phyloP scores from a whole-genome alignment of 2,888 invertebrate genomes.

The Panopea generosa region DNA sequence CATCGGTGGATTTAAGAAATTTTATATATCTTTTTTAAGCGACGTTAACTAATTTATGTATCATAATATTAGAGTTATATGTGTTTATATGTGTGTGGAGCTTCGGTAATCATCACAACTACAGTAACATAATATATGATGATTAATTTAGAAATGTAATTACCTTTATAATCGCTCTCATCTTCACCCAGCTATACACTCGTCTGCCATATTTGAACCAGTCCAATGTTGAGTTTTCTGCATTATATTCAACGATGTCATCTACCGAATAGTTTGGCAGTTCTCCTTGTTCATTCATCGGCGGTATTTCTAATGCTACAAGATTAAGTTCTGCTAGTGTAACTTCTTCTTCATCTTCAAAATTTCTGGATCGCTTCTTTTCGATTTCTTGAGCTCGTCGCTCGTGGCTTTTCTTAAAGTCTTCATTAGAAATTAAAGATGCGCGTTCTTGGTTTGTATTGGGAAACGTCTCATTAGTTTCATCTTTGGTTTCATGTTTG shows the following conservation, averaged over 20 bases:
- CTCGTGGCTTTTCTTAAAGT: not conserved
- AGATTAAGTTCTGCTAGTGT: conserved; percentile 5
- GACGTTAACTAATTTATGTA: too few species aligned
- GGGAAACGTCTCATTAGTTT: too few species aligned
- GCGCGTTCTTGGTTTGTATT: too few species aligned
- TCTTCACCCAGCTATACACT: conserved; percentile 48
- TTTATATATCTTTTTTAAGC: too few species aligned
- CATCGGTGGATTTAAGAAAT: too few species aligned
- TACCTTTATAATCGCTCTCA: conserved; percentile 41
- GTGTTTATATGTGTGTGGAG: too few species aligned
- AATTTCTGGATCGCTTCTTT: not conserved
- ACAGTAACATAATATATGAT: too few species aligned
- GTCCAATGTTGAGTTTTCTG: conserved; percentile 25
- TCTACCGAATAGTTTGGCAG: conserved; percentile 43
- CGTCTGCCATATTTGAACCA: conserved; percentile 64
- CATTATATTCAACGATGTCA: conserved; percentile 59
- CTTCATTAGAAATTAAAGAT: too few species aligned
- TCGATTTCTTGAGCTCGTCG: not conserved
- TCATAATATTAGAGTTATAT: too few species aligned
- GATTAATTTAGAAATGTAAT: too few species aligned
- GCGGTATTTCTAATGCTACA: conserved; percentile 15
- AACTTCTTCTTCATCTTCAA: conserved; percentile 13
- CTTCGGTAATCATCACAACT: too few species aligned
- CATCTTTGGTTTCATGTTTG: too few species aligned
- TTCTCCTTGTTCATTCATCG: conserved; percentile 16